Evolutionary conservation across 1,140 invertebrate species (phyloP).

Genomic region (Meteorus sp.): DNA sequence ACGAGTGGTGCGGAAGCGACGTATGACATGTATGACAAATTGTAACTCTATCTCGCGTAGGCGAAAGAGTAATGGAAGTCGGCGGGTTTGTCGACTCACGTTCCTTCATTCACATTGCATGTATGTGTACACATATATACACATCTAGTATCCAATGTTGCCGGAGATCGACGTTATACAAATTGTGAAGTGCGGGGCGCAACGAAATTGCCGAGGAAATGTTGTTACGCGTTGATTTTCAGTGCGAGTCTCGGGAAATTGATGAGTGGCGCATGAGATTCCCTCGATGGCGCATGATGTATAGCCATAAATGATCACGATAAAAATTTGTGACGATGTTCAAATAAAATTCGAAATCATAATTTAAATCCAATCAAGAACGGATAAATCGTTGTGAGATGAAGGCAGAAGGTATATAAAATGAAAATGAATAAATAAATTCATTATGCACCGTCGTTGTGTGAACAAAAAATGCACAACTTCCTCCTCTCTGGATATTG

Average conservation of each 20-base stretch:
- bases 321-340: no score
- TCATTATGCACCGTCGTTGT: no score
- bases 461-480: no score
- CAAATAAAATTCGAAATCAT: no score
- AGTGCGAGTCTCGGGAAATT: no score
- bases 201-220: not conserved
- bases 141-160: no score
- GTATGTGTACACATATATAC: not conserved
- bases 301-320: no score
- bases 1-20: not conserved
- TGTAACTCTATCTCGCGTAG: not conserved
- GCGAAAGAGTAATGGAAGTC: conserved; percentile 1
- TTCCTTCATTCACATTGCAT: not conserved
- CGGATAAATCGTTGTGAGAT: no score
- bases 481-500: no score
- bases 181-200: not conserved
- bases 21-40: conserved; percentile 7
- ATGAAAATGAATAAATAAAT: no score
- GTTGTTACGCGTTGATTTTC: not conserved
- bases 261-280: not conserved
- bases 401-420: no score
- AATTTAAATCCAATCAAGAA: no score
- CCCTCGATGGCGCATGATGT: not conserved
- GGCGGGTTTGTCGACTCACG: not conserved
- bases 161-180: not conserved